Base-by-base conservation (phyloP, 2,113 vertebrate species). In the Coturnix japonica region DNA sequence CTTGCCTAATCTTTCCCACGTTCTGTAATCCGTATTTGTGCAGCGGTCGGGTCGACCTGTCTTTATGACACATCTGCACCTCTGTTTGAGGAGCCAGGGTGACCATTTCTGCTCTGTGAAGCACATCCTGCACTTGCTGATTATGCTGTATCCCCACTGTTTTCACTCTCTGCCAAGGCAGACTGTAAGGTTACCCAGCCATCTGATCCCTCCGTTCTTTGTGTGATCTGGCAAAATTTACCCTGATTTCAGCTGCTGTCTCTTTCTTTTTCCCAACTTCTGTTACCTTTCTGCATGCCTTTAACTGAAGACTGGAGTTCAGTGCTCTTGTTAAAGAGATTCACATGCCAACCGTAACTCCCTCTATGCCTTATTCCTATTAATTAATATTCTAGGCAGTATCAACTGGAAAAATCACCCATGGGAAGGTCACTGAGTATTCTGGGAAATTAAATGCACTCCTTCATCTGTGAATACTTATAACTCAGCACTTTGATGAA, bases 321-420 rank as follows among this genome's bases (percentile, higher is more conserved):
- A 60, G 53, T 16, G 1, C 17, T 85, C 47, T 53, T 51, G 0
- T 33, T 18, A 19, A 47, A 26, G 60, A 39, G 49, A 53, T 35
- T 49, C 59, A 13, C 51, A 22, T 46, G 71, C 84, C 81, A 70
- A 0, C 59, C 25, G 61, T 26, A 61, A 10, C 77, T 85, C 72
- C 73, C 51, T 3, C 14, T 23, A 41, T 69, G 4, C 63, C 49
- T 81, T 12, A 7, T 41, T 91, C 44, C 70, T 59, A 14, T 28
- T 93, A 63, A 91, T 93, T 91, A 77, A 80, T 22, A 94, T 87
- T 85, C 84, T 41, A 47, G 56, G 67, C 81, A 77, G 8, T 9
- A 0, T 70, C 75, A 70, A 8, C 67, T 80, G 91, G 75, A 91
- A 82, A 85, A 65, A 44, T 39, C 87, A 87, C 92, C 84, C 69